phyloP scores from a whole-genome alignment of 2,797 vertebrate species.

The Rallus crepitans region DNA sequence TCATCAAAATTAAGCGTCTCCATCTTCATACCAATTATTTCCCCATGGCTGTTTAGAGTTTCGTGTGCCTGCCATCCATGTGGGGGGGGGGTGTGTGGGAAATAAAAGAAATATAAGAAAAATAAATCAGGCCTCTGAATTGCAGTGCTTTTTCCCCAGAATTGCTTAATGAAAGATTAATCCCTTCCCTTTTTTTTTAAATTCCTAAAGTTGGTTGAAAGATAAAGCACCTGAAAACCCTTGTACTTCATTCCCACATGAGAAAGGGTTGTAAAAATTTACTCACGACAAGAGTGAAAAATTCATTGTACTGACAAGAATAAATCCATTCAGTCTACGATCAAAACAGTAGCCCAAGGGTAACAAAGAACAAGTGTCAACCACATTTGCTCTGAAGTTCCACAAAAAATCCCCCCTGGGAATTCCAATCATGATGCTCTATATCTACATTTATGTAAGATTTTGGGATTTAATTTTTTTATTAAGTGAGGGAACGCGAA shows the following conservation, averaged over 20 bases:
- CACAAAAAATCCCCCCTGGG: conserved; percentile 64
- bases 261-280: conserved; percentile 53
- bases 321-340: conserved; percentile 68
- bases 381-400: conserved; percentile 72
- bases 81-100: too few species aligned
- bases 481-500: neutral
- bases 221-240: neutral
- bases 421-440: conserved; percentile 59
- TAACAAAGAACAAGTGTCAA: conserved; percentile 78
- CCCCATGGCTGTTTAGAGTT: neutral
- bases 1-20: conserved; percentile 64
- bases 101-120: neutral
- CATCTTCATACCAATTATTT: conserved; percentile 55
- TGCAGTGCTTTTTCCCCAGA: neutral
- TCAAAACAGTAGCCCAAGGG: conserved; percentile 80
- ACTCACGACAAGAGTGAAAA: conserved; percentile 50
- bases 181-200: too few species aligned
- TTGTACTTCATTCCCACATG: conserved; percentile 26
- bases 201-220: neutral
- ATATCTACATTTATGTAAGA: conserved; percentile 63
- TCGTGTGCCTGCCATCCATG: neutral
- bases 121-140: neutral
- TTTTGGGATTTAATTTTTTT: neutral
- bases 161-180: neutral
- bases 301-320: conserved; percentile 72